A percentile compares a stretch with the other conserved stretches of the same genome.
Evolutionary conservation across 2,113 vertebrate species (phyloP).

Genomic region (Hipposideros armiger): DNA sequence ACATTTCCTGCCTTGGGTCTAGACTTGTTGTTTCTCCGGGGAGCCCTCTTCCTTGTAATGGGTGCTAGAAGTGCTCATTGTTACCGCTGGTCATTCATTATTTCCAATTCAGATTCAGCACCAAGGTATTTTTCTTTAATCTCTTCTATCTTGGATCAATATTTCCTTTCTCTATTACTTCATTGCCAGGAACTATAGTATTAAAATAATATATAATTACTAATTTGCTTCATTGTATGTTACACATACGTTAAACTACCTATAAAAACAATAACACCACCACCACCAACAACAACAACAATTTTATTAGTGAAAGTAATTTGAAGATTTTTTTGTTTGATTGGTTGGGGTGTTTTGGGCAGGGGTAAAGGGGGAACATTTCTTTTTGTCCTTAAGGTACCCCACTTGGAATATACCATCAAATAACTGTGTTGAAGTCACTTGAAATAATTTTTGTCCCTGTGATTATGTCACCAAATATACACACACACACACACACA

Average conservation of each 20-base stretch:
- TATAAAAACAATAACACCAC: background rate
- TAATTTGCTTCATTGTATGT: conserved; percentile 21
- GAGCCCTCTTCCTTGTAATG: background rate
- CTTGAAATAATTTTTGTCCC: background rate
- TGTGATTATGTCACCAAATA: background rate
- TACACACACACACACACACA: too few relatives aligned
- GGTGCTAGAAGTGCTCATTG: background rate
- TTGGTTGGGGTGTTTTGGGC: background rate
- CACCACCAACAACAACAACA: background rate
- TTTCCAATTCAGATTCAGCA: background rate
- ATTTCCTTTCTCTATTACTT: background rate
- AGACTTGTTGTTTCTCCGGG: background rate
- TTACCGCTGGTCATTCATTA: background rate
- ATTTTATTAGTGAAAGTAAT: background rate
- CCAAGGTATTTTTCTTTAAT: conserved; percentile 21
- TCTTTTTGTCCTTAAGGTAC: conserved; percentile 8
- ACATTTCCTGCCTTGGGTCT: background rate
- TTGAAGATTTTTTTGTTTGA: background rate
- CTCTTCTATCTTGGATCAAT: background rate
- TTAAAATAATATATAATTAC: conserved; percentile 33
- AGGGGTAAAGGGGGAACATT: background rate
- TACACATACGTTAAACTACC: background rate
- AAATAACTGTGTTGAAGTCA: background rate
- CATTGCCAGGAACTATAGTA: background rate
- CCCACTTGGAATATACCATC: background rate